These are phyloP conservation scores for Rhinolophus sinicus DNA, from an alignment of 2,113 vertebrate genomes.

Conservation along the genomic window DNA sequence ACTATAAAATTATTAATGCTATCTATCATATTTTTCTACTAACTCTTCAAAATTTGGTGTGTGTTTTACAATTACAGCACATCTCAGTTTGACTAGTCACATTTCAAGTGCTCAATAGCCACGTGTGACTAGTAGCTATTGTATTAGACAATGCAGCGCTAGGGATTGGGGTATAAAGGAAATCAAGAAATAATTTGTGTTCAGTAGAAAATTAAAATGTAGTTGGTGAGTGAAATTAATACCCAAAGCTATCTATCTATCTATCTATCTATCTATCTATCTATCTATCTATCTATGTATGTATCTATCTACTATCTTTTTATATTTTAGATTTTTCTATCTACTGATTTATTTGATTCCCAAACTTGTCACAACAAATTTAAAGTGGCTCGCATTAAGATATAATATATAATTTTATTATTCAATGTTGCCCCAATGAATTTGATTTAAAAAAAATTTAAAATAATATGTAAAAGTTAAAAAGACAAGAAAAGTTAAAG, in stretches of 20 bases:
- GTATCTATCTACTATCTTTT: not conserved
- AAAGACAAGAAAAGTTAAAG: not conserved
- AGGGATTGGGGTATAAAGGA: not conserved
- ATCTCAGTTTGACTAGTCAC: not conserved
- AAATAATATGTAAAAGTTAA: not conserved
- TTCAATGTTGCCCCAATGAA: too few relatives aligned
- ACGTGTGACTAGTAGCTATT: not conserved
- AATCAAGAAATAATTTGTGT: not conserved
- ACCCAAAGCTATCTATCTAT: not conserved
- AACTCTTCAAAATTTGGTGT: not conserved
- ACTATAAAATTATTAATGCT: not conserved
- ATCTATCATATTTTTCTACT: not conserved
- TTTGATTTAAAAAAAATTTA: too few relatives aligned
- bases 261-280: not conserved
- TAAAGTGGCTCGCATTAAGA: not conserved
- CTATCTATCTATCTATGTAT: not conserved
- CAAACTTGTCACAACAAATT: not conserved
- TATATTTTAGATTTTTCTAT: not conserved
- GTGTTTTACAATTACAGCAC: not conserved
- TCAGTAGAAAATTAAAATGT: not conserved
- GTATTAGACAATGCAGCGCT: not conserved
- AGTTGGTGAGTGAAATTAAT: not conserved
- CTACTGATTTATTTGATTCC: not conserved
- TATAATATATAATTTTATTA: too few relatives aligned
- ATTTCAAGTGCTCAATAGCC: not conserved